Evolutionary conservation across 2,113 vertebrate species (phyloP).

Genomic region (Silurus asotus): DNA sequence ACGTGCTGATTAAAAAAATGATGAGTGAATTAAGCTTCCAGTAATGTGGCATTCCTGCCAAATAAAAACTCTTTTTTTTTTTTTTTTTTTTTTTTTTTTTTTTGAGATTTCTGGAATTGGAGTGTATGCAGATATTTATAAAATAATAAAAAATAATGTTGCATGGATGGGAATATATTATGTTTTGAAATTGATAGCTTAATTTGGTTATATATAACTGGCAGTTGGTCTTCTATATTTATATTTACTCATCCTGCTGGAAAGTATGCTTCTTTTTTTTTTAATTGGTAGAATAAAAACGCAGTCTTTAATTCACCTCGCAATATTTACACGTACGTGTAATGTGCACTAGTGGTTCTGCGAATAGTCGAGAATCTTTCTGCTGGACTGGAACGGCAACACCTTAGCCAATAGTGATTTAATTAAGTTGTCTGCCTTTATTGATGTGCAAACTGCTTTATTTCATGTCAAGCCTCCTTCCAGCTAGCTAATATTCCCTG

Average conservation of each 20-base stretch:
- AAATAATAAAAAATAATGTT: too few species aligned
- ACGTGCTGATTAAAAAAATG: background rate
- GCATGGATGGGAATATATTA: too few species aligned
- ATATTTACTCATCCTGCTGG: background rate
- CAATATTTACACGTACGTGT: background rate
- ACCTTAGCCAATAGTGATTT: background rate
- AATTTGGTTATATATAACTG: background rate
- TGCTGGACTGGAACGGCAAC: slow-evolving; percentile 2
- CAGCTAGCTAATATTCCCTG: background rate
- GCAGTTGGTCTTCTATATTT: background rate
- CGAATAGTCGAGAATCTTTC: background rate
- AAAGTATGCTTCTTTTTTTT: background rate
- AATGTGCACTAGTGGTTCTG: background rate
- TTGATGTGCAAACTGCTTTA: slow-evolving; percentile 9
- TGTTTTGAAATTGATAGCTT: too few species aligned
- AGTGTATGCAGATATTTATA: background rate
- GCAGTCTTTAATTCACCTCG: background rate
- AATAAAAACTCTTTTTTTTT: background rate
- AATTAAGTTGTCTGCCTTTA: slow-evolving; percentile 3
- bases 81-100: background rate
- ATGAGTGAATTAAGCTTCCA: background rate
- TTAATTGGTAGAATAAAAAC: background rate
- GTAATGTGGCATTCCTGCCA: background rate
- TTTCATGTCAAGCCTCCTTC: background rate
- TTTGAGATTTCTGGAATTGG: background rate